A percentile compares a stretch with the other conserved stretches of the same genome.
Conservation (phyloP, 2,888 invertebrate species). For the Phalera bucephala region DNA sequence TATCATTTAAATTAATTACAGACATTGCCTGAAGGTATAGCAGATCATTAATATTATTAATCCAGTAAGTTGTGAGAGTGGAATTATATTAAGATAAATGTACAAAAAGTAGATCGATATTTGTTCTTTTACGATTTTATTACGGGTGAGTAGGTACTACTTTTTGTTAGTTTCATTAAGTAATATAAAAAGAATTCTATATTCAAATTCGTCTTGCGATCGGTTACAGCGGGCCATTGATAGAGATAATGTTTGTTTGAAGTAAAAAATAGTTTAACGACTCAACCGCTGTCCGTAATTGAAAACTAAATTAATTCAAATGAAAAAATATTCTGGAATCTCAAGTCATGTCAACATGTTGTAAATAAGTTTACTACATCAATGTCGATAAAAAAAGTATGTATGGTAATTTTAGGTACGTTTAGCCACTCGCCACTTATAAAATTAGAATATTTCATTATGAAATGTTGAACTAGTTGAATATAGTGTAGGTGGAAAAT, state of each 20-base stretch:
- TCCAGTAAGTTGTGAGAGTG: background rate
- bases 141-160: background rate
- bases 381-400: constrained; percentile 15
- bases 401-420: constrained; percentile 18
- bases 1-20: constrained; percentile 11
- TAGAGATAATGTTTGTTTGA: background rate
- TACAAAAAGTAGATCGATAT: too few relatives aligned
- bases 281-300: background rate
- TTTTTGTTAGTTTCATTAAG: background rate
- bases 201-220: background rate
- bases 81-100: background rate
- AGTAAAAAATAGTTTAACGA: background rate
- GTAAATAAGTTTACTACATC: background rate
- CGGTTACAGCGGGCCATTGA: background rate
- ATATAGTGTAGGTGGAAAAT: constrained; percentile 8
- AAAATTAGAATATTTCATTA: constrained; percentile 12
- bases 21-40: background rate
- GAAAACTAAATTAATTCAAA: constrained; percentile 1
- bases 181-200: background rate
- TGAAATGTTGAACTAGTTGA: constrained; percentile 15
- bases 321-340: background rate
- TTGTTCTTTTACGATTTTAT: background rate
- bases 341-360: background rate
- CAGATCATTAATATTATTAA: constrained; percentile 1
- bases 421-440: constrained; percentile 7